These are phyloP conservation scores for Copidosoma floridanum DNA, from an alignment of 1,140 invertebrate genomes.

Conservation along the genomic window DNA sequence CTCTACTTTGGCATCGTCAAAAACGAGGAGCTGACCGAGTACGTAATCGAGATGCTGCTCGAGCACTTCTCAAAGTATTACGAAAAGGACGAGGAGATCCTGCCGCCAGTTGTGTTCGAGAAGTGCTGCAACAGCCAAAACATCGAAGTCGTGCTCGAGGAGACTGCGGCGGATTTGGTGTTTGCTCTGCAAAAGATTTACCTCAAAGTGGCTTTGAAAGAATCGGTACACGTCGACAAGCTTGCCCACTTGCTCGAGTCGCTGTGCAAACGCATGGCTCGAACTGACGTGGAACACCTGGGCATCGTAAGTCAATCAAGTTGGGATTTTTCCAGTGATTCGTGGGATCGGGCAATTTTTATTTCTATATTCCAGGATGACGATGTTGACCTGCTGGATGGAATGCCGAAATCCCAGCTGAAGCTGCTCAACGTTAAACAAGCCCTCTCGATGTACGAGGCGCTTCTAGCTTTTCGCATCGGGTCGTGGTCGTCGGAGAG, in stretches of 20 bases:
- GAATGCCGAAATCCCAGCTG: constrained; percentile 54
- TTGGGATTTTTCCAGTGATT: no score
- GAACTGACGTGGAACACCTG: constrained; percentile 46
- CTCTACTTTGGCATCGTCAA: constrained; percentile 51
- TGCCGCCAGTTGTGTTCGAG: constrained; percentile 50
- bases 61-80: constrained; percentile 56
- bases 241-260: constrained; percentile 44
- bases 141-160: constrained; percentile 44
- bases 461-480: constrained; percentile 55
- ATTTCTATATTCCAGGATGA: constrained; percentile 49
- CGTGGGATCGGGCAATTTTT: no score
- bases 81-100: constrained; percentile 43
- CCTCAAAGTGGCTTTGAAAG: constrained; percentile 31
- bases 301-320: constrained; percentile 42
- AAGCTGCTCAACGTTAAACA: constrained; percentile 54
- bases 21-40: constrained; percentile 54
- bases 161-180: constrained; percentile 50
- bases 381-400: constrained; percentile 47
- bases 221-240: constrained; percentile 32
- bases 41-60: constrained; percentile 55
- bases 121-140: constrained; percentile 51
- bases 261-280: constrained; percentile 45
- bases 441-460: constrained; percentile 54
- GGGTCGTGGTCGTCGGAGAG: constrained; percentile 51
- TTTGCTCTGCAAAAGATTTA: constrained; percentile 50